These are phyloP conservation scores for Poeciliopsis paucimaculata DNA, from an alignment of 2,797 vertebrate genomes.

Conservation along the genomic window DNA sequence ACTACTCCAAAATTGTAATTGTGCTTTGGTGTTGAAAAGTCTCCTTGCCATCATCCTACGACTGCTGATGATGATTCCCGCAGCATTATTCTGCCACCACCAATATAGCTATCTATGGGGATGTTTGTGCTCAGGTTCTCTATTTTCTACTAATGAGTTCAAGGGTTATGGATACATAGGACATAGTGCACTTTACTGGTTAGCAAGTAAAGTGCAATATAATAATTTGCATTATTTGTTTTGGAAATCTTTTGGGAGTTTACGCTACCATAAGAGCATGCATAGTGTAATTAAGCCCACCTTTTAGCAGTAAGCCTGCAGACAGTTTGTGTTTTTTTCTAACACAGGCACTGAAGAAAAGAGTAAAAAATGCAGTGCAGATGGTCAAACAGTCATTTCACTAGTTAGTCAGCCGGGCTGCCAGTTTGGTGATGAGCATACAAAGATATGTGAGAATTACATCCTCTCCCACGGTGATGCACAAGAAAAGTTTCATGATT, in stretches of 20 bases:
- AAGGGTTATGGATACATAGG: neutral
- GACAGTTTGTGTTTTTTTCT: constrained; percentile 13
- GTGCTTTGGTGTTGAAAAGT: neutral
- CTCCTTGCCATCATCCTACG: neutral
- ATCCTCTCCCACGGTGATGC: constrained; percentile 66
- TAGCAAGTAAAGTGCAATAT: constrained; percentile 18
- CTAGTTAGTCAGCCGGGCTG: constrained; percentile 63
- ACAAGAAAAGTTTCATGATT: constrained; percentile 66
- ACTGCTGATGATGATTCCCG: too few species aligned
- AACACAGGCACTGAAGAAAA: constrained; percentile 39
- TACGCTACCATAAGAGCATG: constrained; percentile 10
- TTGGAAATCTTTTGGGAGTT: constrained; percentile 43
- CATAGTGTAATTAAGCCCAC: constrained; percentile 50
- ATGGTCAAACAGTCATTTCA: constrained; percentile 71
- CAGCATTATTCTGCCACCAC: neutral
- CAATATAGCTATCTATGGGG: neutral
- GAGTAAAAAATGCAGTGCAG: constrained; percentile 62
- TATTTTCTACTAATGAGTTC: neutral
- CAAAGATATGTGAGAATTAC: constrained; percentile 71
- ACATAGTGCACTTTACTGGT: neutral
- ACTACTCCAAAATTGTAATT: neutral
- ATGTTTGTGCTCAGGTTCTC: neutral
- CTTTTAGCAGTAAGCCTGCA: constrained; percentile 47
- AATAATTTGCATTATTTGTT: constrained; percentile 54
- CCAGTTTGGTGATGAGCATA: constrained; percentile 61